Percentiles rank a stretch among this genome's conserved stretches.
These are phyloP conservation scores for Polyergus mexicanus DNA, from an alignment of 1,140 invertebrate genomes.

Conservation along the genomic window DNA sequence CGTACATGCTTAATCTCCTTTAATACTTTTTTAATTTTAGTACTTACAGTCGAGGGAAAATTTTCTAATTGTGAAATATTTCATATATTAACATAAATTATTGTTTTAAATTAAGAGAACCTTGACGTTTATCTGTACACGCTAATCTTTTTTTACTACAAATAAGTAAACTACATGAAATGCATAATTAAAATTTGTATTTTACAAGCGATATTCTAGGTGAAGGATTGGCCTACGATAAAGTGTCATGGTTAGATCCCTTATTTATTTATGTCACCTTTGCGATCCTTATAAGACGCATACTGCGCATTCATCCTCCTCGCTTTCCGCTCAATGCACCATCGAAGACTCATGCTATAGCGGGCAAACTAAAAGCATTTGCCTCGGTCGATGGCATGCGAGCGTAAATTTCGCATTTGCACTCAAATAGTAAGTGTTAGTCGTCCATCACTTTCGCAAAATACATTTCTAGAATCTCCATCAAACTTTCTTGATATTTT, in stretches of 20 bases:
- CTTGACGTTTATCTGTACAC: background rate
- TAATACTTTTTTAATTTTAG: background rate
- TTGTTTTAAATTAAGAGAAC: background rate
- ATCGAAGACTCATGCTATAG: conserved; percentile 45
- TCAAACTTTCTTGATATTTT: background rate
- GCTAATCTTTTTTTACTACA: conserved; percentile 3
- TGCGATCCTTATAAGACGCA: conserved; percentile 58
- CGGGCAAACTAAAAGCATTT: conserved; percentile 53
- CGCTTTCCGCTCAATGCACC: conserved; percentile 52
- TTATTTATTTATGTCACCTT: conserved; percentile 58
- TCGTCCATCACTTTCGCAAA: conserved; percentile 24
- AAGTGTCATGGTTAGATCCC: conserved; percentile 58
- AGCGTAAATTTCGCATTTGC: conserved; percentile 64
- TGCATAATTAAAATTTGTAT: conserved; percentile 9
- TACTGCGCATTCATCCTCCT: conserved; percentile 43
- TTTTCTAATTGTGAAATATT: background rate
- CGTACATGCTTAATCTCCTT: background rate
- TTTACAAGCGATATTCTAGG: conserved; percentile 31
- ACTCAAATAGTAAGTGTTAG: conserved; percentile 52
- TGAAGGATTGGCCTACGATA: conserved; percentile 40
- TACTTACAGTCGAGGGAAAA: background rate
- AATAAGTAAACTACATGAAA: background rate
- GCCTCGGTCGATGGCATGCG: conserved; percentile 33
- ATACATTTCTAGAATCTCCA: background rate
- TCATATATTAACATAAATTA: background rate